phyloP scores from a whole-genome alignment of 2,113 vertebrate species.

The Strix aluco region DNA sequence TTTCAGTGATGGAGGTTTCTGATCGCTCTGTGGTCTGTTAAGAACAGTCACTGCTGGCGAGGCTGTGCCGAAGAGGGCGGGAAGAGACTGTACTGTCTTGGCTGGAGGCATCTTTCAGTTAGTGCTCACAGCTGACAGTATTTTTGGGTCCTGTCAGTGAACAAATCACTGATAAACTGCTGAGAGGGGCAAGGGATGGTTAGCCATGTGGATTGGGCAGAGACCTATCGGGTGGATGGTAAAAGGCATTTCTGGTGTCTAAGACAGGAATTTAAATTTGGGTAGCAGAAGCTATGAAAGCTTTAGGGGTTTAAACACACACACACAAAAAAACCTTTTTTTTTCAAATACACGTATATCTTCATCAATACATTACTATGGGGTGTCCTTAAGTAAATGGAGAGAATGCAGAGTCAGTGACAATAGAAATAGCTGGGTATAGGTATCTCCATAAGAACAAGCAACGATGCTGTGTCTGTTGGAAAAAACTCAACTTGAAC shows the following conservation, averaged over 20 bases:
- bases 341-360: not conserved
- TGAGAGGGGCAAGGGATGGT: not conserved
- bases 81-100: not conserved
- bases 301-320: not conserved
- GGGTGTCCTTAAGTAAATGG: not conserved
- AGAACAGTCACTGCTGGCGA: not conserved
- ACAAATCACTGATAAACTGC: not conserved
- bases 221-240: accelerated
- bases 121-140: not conserved
- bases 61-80: not conserved
- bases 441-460: not conserved
- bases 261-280: not conserved
- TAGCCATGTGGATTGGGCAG: not conserved
- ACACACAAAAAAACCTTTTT: not conserved
- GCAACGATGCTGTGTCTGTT: not conserved
- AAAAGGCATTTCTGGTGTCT: not conserved
- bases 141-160: not conserved
- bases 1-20: not conserved
- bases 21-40: not conserved
- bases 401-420: not conserved
- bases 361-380: not conserved
- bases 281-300: not conserved
- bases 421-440: not conserved
- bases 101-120: not conserved
- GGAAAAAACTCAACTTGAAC: not conserved